Base-by-base conservation (phyloP, 2,113 vertebrate species). In the Psilopsiagon aymara region DNA sequence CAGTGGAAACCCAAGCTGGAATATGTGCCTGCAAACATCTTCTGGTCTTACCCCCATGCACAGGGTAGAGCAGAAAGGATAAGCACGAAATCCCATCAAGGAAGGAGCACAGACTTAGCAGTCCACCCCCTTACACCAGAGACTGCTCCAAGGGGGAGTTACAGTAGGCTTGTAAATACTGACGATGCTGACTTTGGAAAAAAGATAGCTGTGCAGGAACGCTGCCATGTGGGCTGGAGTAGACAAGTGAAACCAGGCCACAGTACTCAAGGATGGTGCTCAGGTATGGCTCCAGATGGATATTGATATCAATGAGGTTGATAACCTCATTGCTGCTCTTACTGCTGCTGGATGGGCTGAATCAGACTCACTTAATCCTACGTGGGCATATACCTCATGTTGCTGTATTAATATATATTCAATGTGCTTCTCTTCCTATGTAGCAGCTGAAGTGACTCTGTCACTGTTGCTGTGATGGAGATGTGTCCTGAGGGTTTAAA, bases 51-150 rank as follows among this genome's bases (percentile, higher is more conserved):
- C 23, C 33, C 19, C 29, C 1, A 1, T 2, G 0, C 10, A 18
- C 1, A 0, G 19, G 44, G 12, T 35, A 33, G 35, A 10, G 35
- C 2, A 2, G 44, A 66, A 79, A 87, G 13, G 17, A 43, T 27
- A n/a, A 86, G 4, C 7, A 23, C 0, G 2, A 75, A 55, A 79
- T 25, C 15, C 70, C 67, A 73, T 3, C 17, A 11, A 12, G 25
- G 66, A 75, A 28, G 47, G 25, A 49, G 17, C 8, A 73, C 33
- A 87, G 41, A 60, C 33, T 59, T n/a, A 59, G n/a, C 1, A 1
- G 6, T n/a, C 24, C 53, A 39, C 0, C 0, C 8, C 1, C 8
- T 60, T 33, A 39, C 55, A 46, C 13, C 20, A 68, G 73, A 68
- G 51, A 7, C 4, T 7, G 9, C 37, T 82, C 9, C 77, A 59